phyloP scores from a whole-genome alignment of 1,140 invertebrate genomes.

The Drosophila repleta region DNA sequence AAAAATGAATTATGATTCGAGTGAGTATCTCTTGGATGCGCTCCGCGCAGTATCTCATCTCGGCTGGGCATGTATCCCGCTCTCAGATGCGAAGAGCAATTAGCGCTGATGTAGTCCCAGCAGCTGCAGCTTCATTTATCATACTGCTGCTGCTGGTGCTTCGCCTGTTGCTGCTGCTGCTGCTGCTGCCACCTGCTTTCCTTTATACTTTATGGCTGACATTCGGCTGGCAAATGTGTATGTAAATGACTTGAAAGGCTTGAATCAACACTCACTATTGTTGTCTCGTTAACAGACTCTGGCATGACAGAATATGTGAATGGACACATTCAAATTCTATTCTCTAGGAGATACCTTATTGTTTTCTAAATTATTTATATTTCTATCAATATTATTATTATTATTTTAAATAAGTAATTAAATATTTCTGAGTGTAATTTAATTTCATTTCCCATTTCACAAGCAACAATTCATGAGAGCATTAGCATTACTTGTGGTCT shows the following conservation, averaged over 20 bases:
- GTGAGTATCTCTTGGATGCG: slow-evolving; percentile 50
- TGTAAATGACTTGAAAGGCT: slow-evolving; percentile 70
- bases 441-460: too few species aligned
- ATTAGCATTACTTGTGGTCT: too few species aligned
- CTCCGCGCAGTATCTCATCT: slow-evolving; percentile 32
- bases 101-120: slow-evolving; percentile 77
- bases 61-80: slow-evolving; percentile 39
- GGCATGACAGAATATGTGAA: too few species aligned
- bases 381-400: too few species aligned
- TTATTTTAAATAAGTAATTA: too few species aligned
- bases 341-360: too few species aligned
- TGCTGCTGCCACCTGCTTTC: slow-evolving; percentile 31
- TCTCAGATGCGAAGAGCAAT: slow-evolving; percentile 74
- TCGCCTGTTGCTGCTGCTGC: slow-evolving; percentile 2
- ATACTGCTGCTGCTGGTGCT: slow-evolving; percentile 22
- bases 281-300: neutral
- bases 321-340: too few species aligned
- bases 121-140: slow-evolving; percentile 80
- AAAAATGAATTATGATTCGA: slow-evolving; percentile 78
- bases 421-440: too few species aligned
- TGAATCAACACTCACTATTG: slow-evolving; percentile 34
- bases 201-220: slow-evolving; percentile 67
- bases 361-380: too few species aligned
- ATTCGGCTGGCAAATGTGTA: slow-evolving; percentile 62
- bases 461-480: too few species aligned